Evolutionary conservation across 2,888 invertebrate genomes (phyloP).

Genomic region (Meta bourneti): DNA sequence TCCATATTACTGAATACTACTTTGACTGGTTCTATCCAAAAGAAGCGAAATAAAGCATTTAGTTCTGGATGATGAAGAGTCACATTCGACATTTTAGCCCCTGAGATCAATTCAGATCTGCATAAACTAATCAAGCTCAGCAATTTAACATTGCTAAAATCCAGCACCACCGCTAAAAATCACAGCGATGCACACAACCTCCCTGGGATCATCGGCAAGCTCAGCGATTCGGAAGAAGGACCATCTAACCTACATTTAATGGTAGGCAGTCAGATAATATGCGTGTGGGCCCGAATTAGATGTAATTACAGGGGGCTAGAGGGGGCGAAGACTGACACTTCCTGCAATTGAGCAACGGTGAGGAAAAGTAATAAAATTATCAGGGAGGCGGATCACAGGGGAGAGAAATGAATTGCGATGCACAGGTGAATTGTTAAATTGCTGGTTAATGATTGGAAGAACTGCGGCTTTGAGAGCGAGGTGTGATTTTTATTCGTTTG

Average conservation of each 20-base stretch:
- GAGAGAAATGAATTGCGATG: constrained; percentile 40
- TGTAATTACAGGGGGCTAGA: constrained; percentile 62
- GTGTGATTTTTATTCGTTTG: constrained; percentile 53
- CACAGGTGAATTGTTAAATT: constrained; percentile 75
- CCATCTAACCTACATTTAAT: constrained; percentile 72
- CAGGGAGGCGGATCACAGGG: constrained; percentile 15
- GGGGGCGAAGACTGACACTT: constrained; percentile 67
- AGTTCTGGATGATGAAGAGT: too few relatives aligned
- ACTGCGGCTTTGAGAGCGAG: constrained; percentile 46
- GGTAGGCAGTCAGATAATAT: constrained; percentile 49
- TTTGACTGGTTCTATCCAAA: too few relatives aligned
- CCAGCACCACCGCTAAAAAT: too few relatives aligned
- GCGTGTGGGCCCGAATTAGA: constrained; percentile 65
- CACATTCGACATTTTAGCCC: too few relatives aligned
- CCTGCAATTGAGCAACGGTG: constrained; percentile 72
- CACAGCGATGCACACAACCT: too few relatives aligned
- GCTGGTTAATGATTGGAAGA: constrained; percentile 60
- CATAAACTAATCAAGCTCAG: too few relatives aligned
- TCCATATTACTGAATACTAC: too few relatives aligned
- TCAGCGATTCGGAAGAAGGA: constrained; percentile 58
- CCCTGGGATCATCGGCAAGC: too few relatives aligned
- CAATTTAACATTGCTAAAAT: too few relatives aligned
- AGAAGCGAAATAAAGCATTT: too few relatives aligned
- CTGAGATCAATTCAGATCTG: too few relatives aligned
- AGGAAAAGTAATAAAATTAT: constrained; percentile 73